Evolutionary conservation across 2,888 invertebrate genomes (phyloP).

Genomic region (Toxonevra muliebris): DNA sequence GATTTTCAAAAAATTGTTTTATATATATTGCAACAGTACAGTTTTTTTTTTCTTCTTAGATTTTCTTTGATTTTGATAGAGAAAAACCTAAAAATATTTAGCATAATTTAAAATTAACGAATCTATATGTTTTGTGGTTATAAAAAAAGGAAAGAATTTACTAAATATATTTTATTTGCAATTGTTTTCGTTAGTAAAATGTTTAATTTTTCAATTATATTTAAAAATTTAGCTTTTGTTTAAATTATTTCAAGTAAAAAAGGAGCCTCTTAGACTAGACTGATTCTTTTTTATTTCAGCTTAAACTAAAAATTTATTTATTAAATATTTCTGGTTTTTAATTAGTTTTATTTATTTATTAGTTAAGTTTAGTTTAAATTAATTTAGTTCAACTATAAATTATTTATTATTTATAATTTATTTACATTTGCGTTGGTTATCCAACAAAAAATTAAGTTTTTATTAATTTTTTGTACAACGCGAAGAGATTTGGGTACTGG

Average conservation of each 20-base stretch:
- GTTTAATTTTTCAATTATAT: conserved; percentile 1
- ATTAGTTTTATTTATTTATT: conserved; percentile 9
- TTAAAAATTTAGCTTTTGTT: not conserved
- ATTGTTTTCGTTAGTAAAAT: not conserved
- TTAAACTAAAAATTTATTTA: conserved; percentile 20
- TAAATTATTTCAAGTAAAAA: conserved; percentile 21
- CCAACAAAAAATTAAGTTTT: conserved; percentile 50
- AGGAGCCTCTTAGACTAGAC: conserved; percentile 21
- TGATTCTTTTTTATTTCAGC: conserved; percentile 1
- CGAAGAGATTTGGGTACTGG: conserved; percentile 64
- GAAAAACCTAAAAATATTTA: no score
- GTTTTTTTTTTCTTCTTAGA: conserved; percentile 13
- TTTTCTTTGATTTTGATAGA: conserved; percentile 1
- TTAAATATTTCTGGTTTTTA: conserved; percentile 5
- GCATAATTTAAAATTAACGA: no score
- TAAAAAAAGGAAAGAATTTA: conserved; percentile 7
- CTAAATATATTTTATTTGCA: conserved; percentile 1
- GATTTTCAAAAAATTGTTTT: conserved; percentile 7
- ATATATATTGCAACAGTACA: conserved; percentile 4
- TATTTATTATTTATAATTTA: conserved; percentile 40
- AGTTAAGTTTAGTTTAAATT: conserved; percentile 22
- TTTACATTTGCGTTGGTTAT: conserved; percentile 57
- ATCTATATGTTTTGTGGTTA: conserved; percentile 22
- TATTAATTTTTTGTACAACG: conserved; percentile 50
- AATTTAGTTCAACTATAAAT: conserved; percentile 28